Conservation (phyloP, 1,140 invertebrate genomes). For the Trypoxylus dichotomus region DNA sequence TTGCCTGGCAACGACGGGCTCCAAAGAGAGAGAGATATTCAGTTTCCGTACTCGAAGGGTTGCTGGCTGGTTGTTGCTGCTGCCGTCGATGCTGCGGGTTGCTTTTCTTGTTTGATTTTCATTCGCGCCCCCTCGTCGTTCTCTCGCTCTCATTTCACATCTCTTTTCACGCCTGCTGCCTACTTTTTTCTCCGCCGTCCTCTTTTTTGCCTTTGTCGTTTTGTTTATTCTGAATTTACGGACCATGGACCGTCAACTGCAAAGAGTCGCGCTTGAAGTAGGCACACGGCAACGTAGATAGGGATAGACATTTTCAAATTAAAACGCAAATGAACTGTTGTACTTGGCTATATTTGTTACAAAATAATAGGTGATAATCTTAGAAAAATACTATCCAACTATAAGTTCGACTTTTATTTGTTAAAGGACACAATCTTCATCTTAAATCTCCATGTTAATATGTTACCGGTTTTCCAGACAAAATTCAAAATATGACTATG, state of each 20-base stretch:
- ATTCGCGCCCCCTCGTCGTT: slow-evolving; percentile 32
- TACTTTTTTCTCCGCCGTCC: background rate
- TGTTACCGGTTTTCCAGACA: no score
- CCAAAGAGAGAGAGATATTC: slow-evolving; percentile 6
- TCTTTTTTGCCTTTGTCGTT: slow-evolving; percentile 18
- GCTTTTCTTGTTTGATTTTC: slow-evolving; percentile 40
- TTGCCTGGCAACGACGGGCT: slow-evolving; percentile 40
- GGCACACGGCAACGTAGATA: background rate
- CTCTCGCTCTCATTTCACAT: slow-evolving; percentile 20
- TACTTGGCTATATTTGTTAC: background rate
- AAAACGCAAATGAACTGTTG: background rate
- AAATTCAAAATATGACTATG: no score
- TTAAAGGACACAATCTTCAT: no score
- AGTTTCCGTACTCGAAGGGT: slow-evolving; percentile 32
- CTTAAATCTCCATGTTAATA: no score
- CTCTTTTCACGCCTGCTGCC: slow-evolving; percentile 10
- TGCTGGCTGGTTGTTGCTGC: slow-evolving; percentile 23
- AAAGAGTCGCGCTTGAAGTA: background rate
- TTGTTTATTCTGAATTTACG: slow-evolving; percentile 24
- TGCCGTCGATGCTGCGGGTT: slow-evolving; percentile 37
- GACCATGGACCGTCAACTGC: slow-evolving; percentile 10
- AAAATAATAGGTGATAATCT: background rate
- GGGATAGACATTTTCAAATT: background rate
- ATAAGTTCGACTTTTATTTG: background rate
- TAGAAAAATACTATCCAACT: background rate